phyloP scores from a whole-genome alignment of 2,797 vertebrate species.

The Picus viridis region DNA sequence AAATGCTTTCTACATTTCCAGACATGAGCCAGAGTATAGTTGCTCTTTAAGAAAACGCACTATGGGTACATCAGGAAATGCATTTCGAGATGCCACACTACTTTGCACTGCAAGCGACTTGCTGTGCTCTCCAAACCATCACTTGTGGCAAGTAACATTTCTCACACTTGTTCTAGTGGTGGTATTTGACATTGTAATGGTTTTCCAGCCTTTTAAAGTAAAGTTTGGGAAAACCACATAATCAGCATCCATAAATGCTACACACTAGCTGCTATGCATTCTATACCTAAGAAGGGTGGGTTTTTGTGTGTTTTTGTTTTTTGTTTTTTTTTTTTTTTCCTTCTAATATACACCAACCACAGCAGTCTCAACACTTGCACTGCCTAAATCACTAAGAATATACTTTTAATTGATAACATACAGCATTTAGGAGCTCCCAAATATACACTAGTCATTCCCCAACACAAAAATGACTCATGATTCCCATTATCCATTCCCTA shows the following conservation, averaged over 20 bases:
- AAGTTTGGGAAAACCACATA: background rate
- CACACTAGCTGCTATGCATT: background rate
- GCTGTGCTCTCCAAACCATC: background rate
- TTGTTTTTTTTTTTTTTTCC: background rate
- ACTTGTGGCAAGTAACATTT: background rate
- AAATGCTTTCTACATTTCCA: background rate
- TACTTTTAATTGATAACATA: background rate
- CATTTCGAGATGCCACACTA: background rate
- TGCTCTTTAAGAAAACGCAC: background rate
- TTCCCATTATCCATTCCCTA: background rate
- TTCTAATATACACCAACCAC: background rate
- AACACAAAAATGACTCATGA: background rate
- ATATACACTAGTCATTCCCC: background rate
- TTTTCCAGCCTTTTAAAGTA: background rate
- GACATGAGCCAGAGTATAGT: accelerated
- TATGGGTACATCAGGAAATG: background rate
- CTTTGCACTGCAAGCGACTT: background rate
- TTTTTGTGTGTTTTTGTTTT: background rate
- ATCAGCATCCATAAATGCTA: background rate
- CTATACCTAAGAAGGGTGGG: background rate
- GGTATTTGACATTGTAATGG: background rate
- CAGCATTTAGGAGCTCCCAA: background rate
- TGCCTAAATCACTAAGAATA: background rate
- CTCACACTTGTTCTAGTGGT: background rate
- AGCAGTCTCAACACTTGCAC: background rate